Evolutionary conservation across 2,888 invertebrate species (phyloP).

Genomic region (Nomada flava): DNA sequence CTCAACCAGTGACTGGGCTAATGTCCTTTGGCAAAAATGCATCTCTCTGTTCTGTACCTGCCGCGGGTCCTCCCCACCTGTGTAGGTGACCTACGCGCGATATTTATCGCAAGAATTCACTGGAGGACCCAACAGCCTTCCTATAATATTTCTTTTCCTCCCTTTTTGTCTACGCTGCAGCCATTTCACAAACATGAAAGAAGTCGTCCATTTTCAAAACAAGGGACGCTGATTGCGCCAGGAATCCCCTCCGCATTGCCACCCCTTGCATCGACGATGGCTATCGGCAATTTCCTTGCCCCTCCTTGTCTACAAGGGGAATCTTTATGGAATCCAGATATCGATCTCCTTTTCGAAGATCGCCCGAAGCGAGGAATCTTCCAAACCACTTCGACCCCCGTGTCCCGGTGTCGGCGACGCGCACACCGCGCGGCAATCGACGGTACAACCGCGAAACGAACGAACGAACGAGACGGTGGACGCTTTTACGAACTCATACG

Average conservation of each 20-base stretch:
- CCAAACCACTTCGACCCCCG: neutral
- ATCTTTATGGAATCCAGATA: neutral
- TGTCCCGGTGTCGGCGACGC: neutral
- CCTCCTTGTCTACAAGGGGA: neutral
- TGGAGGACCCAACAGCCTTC: too few species aligned
- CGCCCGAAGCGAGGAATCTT: neutral
- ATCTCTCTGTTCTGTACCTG: constrained; percentile 46
- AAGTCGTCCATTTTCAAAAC: neutral
- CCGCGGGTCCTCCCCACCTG: neutral
- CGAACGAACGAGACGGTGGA: neutral
- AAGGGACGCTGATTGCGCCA: neutral
- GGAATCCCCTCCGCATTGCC: neutral
- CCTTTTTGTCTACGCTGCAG: neutral
- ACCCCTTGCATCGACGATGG: neutral
- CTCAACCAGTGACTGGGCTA: constrained; percentile 74
- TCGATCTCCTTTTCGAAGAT: neutral
- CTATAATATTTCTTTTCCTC: too few species aligned
- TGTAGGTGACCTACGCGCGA: too few species aligned
- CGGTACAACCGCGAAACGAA: neutral
- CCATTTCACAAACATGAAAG: neutral
- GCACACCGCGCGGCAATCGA: neutral
- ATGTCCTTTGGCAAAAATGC: constrained; percentile 75
- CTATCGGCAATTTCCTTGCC: neutral
- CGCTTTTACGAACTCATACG: constrained; percentile 1
- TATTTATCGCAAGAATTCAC: too few species aligned